These are phyloP conservation scores for Rhadina sibilatrix DNA, from an alignment of 2,113 vertebrate species.

Conservation along the genomic window DNA sequence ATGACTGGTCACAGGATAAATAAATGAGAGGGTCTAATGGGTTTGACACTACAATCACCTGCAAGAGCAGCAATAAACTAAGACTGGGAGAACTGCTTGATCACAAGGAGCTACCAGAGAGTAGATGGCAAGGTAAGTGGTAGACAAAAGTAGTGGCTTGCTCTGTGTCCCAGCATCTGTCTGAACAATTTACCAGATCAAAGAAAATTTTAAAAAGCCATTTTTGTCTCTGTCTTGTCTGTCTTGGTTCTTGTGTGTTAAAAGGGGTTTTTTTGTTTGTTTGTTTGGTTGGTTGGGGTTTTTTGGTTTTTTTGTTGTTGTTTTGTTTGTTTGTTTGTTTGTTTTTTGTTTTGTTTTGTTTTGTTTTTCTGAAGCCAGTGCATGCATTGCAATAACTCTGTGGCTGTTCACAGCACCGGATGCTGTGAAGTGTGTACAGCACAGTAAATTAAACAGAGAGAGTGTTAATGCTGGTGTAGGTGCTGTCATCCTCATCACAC, in stretches of 20 bases:
- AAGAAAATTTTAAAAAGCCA: neutral
- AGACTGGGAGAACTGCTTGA: neutral
- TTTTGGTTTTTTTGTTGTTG: too few relatives aligned
- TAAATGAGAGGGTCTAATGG: neutral
- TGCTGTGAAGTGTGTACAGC: neutral
- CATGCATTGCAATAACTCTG: accelerated
- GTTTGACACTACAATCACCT: neutral
- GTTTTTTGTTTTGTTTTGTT: too few relatives aligned
- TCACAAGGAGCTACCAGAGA: neutral
- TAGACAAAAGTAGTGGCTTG: neutral
- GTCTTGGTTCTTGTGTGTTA: neutral
- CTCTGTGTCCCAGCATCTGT: neutral
- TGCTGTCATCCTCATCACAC: neutral
- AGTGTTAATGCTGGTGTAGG: too few relatives aligned
- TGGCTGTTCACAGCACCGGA: accelerated
- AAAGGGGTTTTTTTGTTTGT: neutral
- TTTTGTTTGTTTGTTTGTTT: too few relatives aligned
- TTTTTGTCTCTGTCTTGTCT: neutral
- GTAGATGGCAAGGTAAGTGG: accelerated
- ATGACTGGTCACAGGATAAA: neutral
- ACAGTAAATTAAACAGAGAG: neutral
- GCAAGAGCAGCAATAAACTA: neutral
- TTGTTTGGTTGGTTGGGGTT: too few relatives aligned
- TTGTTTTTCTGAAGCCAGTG: neutral
- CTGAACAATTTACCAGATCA: neutral